Conservation (phyloP, 2,797 vertebrate genomes). For the Micrastur ruficollis region DNA sequence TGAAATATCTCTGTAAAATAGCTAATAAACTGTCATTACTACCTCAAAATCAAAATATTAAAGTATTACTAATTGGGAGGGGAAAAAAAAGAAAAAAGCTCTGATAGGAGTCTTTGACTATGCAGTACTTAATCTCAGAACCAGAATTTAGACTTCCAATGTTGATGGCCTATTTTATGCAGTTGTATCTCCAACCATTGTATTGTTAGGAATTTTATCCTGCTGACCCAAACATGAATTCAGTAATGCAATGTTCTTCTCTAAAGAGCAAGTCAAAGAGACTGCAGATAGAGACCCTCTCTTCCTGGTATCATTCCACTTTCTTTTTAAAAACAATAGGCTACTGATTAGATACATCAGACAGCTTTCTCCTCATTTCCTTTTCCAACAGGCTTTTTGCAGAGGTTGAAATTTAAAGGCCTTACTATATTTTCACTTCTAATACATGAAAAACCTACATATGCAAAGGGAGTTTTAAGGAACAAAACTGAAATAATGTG, state of each 20-base stretch:
- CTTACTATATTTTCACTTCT: not conserved
- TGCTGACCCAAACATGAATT: not conserved
- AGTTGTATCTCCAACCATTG: not conserved
- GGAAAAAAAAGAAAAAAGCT: accelerated
- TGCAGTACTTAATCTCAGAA: not conserved
- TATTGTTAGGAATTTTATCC: not conserved
- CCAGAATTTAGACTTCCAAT: not conserved
- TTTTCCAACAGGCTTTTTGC: not conserved
- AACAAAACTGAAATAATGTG: not conserved
- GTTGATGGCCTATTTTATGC: not conserved
- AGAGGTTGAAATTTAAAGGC: not conserved
- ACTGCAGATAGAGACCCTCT: not conserved
- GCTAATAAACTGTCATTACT: not conserved
- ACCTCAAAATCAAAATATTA: not conserved
- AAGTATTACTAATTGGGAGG: not conserved
- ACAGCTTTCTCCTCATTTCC: not conserved
- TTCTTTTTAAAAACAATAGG: not conserved
- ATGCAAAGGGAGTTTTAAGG: not conserved
- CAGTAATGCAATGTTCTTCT: not conserved
- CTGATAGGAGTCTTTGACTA: not conserved
- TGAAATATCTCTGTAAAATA: not conserved
- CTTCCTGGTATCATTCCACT: not conserved
- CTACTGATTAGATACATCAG: not conserved
- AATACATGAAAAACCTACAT: not conserved
- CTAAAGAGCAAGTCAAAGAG: not conserved